phyloP scores from a whole-genome alignment of 2,113 vertebrate species.

The Salvelinus alpinus region DNA sequence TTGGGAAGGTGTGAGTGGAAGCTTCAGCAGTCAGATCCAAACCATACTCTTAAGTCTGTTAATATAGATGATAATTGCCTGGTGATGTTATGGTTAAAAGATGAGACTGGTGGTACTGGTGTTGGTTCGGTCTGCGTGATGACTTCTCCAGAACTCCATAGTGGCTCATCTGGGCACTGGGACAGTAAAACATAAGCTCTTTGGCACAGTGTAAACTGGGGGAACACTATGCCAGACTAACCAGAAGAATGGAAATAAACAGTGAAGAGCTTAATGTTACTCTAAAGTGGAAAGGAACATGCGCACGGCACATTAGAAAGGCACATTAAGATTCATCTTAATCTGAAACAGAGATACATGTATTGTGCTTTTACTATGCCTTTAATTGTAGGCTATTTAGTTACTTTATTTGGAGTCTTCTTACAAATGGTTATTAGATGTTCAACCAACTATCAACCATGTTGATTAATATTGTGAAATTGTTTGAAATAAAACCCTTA shows the following conservation, averaged over 20 bases:
- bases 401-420: no score
- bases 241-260: conserved; percentile 39
- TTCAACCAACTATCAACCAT: no score
- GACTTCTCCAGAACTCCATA: conserved; percentile 43
- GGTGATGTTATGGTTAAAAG: conserved; percentile 54
- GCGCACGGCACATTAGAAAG: conserved; percentile 29
- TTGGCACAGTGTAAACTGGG: conserved; percentile 6
- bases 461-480: no score
- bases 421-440: no score
- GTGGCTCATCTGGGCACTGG: conserved; percentile 11
- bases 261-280: conserved; percentile 25
- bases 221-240: conserved; percentile 20
- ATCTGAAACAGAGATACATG: neutral
- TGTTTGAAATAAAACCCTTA: no score
- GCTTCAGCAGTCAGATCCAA: neutral
- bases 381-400: neutral
- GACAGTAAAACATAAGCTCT: conserved; percentile 5
- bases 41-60: conserved; percentile 8
- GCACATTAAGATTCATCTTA: neutral
- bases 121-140: conserved; percentile 22
- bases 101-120: conserved; percentile 12
- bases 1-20: no score
- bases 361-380: neutral
- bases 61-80: conserved; percentile 59
- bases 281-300: conserved; percentile 41